A percentile compares a stretch with the other conserved stretches of the same genome.
Evolutionary conservation across 2,113 vertebrate genomes (phyloP).

Genomic region (Merops nubicus): DNA sequence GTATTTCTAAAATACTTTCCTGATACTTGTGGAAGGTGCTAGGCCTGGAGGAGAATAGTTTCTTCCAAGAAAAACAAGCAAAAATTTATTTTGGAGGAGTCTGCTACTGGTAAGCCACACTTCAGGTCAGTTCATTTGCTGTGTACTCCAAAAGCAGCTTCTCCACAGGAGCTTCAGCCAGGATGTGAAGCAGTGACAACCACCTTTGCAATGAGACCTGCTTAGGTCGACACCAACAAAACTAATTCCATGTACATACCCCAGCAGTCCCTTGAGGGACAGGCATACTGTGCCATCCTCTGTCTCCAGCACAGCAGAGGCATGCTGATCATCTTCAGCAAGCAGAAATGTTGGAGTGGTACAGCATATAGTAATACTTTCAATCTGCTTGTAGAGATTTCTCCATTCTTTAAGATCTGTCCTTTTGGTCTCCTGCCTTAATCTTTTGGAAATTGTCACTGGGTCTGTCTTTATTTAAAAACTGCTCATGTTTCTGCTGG

Average conservation of each 20-base stretch:
- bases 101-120: not conserved
- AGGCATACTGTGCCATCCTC: not conserved
- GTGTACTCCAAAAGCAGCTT: not conserved
- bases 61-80: not conserved
- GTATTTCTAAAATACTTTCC: not conserved
- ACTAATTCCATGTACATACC: not conserved
- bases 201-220: not conserved
- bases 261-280: not conserved
- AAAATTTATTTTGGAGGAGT: not conserved
- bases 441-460: not conserved
- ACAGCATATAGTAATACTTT: not conserved
- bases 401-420: not conserved
- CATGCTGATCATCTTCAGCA: not conserved
- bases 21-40: not conserved
- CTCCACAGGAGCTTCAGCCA: not conserved
- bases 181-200: not conserved
- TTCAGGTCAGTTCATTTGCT: not conserved
- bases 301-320: not conserved
- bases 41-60: not conserved
- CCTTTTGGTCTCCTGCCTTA: not conserved
- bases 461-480: conserved; percentile 3
- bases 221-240: not conserved
- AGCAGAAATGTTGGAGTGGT: not conserved
- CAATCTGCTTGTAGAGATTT: not conserved
- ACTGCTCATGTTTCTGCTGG: not conserved